Conservation (phyloP, 1,140 invertebrate genomes). For the Mesaphorura yosii region DNA sequence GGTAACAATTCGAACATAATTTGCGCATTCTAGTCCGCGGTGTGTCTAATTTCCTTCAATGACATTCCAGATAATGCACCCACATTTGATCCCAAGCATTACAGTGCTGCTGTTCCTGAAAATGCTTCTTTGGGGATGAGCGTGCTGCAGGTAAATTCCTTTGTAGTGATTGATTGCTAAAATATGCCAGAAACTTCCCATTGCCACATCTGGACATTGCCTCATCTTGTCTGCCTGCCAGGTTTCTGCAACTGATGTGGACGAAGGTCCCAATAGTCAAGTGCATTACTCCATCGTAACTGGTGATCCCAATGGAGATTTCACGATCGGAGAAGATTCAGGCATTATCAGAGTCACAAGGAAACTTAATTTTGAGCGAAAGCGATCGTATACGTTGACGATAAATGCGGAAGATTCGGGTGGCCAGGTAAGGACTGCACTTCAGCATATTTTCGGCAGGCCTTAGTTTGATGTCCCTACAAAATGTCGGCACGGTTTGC, state of each 20-base stretch:
- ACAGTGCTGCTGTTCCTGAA: conserved; percentile 75
- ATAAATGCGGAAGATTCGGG: conserved; percentile 82
- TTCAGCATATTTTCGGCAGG: too few relatives aligned
- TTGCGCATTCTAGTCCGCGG: too few relatives aligned
- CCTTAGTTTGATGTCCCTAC: neutral
- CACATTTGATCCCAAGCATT: conserved; percentile 74
- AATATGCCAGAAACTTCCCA: neutral
- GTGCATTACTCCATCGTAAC: conserved; percentile 73
- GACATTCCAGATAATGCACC: too few relatives aligned
- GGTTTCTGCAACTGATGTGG: conserved; percentile 82
- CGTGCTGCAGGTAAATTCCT: conserved; percentile 75
- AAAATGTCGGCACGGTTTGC: neutral
- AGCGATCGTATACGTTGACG: conserved; percentile 64
- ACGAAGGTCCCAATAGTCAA: conserved; percentile 75
- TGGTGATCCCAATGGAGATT: conserved; percentile 84
- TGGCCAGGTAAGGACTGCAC: conserved; percentile 38
- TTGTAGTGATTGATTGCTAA: too few relatives aligned
- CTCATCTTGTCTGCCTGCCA: conserved; percentile 37
- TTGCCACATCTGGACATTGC: neutral
- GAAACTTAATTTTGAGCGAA: conserved; percentile 82
- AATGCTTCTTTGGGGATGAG: conserved; percentile 85
- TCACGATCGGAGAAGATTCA: conserved; percentile 75
- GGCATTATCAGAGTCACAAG: conserved; percentile 83
- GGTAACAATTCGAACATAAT: conserved; percentile 91
- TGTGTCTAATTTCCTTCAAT: too few relatives aligned